Conservation (phyloP, 2,888 invertebrate species). For the Arge pagana region DNA sequence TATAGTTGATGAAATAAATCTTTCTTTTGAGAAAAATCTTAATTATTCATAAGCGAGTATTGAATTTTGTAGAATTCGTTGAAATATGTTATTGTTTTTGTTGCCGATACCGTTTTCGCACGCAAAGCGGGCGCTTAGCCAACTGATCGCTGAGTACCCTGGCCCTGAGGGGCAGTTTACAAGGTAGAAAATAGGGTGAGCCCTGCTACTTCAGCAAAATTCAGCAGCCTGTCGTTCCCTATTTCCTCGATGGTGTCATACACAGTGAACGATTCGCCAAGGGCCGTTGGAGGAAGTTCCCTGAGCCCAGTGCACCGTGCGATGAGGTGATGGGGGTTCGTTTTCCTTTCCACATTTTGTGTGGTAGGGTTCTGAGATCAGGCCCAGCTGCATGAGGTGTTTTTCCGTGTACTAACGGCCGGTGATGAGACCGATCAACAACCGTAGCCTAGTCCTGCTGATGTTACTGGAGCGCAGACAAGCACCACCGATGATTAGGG, state of each 20-base stretch:
- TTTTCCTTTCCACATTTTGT: neutral
- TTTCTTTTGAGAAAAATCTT: too few relatives aligned
- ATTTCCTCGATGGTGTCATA: neutral
- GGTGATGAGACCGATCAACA: slow-evolving; percentile 4
- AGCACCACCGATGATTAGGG: neutral
- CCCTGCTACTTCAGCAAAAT: neutral
- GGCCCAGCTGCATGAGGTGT: neutral
- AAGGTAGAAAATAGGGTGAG: neutral
- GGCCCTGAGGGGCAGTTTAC: neutral
- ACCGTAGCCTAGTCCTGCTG: neutral
- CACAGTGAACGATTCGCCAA: neutral
- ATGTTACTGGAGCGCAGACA: neutral
- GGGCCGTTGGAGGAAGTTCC: neutral
- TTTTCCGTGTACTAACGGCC: slow-evolving; percentile 14
- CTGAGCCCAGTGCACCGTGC: neutral
- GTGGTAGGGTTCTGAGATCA: neutral
- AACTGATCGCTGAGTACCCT: neutral
- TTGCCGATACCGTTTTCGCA: too few relatives aligned
- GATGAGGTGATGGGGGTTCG: neutral
- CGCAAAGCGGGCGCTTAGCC: slow-evolving; percentile 2
- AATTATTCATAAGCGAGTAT: too few relatives aligned
- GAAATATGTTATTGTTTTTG: too few relatives aligned
- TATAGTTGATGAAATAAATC: too few relatives aligned
- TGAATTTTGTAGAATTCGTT: too few relatives aligned
- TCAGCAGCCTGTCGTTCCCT: neutral